A percentile compares a stretch with the other conserved stretches of the same genome.
phyloP scores from a whole-genome alignment of 2,113 vertebrate species.

The Oryzias woworae region DNA sequence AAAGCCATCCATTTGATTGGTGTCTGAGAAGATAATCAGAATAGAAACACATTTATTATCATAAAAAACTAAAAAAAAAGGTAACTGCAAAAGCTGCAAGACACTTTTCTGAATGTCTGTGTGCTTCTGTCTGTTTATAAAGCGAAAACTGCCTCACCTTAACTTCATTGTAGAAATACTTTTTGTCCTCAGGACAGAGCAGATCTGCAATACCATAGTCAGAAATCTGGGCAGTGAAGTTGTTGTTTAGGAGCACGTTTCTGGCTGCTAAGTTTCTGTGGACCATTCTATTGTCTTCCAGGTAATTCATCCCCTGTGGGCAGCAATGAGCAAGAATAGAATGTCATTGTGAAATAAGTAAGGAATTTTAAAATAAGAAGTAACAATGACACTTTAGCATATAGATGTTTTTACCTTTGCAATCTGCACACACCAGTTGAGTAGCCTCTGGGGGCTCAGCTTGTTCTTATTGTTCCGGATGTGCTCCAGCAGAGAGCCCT shows the following conservation, averaged over 20 bases:
- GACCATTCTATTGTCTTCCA: constrained; percentile 92
- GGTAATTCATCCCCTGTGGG: constrained; percentile 91
- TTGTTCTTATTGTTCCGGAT: constrained; percentile 81
- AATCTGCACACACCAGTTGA: constrained; percentile 97
- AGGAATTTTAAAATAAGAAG: not conserved
- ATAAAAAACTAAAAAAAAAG: not conserved
- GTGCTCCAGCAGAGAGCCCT: constrained; percentile 89
- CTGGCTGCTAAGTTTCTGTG: constrained; percentile 89
- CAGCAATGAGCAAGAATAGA: constrained; percentile 1
- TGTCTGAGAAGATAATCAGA: constrained; percentile 70
- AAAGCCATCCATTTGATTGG: constrained; percentile 96
- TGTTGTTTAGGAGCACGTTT: constrained; percentile 83
- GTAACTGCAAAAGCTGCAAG: not conserved
- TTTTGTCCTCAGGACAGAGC: constrained; percentile 90
- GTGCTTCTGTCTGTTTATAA: not conserved
- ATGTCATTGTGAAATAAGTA: not conserved
- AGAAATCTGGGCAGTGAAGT: constrained; percentile 88
- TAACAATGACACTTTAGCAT: not conserved
- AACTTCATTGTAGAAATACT: constrained; percentile 86
- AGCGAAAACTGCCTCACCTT: constrained; percentile 76
- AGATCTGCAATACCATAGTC: constrained; percentile 92
- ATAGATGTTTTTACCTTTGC: constrained; percentile 83
- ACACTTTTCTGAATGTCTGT: not conserved
- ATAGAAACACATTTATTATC: not conserved
- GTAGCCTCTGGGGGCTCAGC: constrained; percentile 85